These are phyloP conservation scores for Actenoides hombroni DNA, from an alignment of 2,113 vertebrate species.

Conservation along the genomic window DNA sequence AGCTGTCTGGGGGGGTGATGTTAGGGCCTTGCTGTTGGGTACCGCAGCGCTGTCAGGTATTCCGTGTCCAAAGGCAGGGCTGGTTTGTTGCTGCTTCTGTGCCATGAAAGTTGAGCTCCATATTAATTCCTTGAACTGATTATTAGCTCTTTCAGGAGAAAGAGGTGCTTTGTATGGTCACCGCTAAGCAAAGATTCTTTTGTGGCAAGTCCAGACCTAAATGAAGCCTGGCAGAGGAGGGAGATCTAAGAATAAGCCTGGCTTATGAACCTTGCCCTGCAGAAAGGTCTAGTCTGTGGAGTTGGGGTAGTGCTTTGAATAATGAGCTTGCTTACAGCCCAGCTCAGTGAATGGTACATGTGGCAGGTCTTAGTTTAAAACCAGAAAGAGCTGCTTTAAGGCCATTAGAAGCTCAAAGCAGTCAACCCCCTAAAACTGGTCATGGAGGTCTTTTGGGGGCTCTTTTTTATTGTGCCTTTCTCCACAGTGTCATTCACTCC, in stretches of 20 bases:
- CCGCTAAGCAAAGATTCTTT: background rate
- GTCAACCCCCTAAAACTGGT: background rate
- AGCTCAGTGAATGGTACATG: rapidly evolving
- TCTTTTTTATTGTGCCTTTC: background rate
- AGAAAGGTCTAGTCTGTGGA: background rate
- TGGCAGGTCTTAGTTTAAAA: background rate
- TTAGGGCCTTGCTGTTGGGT: rapidly evolving
- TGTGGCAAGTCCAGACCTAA: background rate
- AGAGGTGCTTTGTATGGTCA: background rate
- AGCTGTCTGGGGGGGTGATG: background rate
- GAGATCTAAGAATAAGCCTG: background rate
- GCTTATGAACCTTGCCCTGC: background rate
- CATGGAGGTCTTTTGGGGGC: background rate
- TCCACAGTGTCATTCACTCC: rapidly evolving
- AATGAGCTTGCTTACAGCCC: rapidly evolving
- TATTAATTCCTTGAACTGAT: background rate
- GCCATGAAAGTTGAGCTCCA: rapidly evolving
- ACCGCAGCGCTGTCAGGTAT: rapidly evolving
- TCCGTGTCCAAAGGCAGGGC: background rate
- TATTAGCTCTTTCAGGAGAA: background rate
- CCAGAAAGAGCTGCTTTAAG: background rate
- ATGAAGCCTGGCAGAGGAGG: background rate
- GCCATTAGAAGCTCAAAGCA: background rate
- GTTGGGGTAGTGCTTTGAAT: background rate
- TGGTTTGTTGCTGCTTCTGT: rapidly evolving